phyloP scores from a whole-genome alignment of 2,888 invertebrate genomes.

The Patella pellucida region DNA sequence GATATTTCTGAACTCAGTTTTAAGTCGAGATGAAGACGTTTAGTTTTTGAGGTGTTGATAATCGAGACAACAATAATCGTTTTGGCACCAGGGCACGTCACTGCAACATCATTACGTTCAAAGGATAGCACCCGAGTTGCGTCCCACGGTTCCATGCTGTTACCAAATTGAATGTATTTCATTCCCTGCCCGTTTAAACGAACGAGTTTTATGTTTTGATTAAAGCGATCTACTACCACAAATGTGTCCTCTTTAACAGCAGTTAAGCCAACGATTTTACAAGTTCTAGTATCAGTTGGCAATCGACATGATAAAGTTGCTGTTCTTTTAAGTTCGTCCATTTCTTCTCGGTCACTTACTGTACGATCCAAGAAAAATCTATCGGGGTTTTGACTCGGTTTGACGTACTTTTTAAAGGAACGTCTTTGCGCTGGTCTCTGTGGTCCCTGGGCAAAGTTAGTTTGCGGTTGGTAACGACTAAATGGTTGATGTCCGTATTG shows the following conservation, averaged over 20 bases:
- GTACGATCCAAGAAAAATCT: too few species aligned
- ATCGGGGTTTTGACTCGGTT: too few species aligned
- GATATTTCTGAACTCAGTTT: not conserved
- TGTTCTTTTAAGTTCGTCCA: too few species aligned
- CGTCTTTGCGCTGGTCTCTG: too few species aligned
- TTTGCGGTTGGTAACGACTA: too few species aligned
- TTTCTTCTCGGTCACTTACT: too few species aligned
- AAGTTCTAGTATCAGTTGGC: not conserved
- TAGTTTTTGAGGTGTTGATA: not conserved
- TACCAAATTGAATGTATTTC: not conserved
- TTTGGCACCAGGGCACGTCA: slow-evolving; percentile 5
- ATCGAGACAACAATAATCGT: slow-evolving; percentile 6
- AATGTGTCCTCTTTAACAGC: slow-evolving; percentile 22
- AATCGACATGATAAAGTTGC: not conserved
- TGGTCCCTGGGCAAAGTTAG: too few species aligned
- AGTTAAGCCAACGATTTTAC: slow-evolving; percentile 24
- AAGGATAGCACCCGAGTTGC: slow-evolving; percentile 3
- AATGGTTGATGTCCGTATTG: too few species aligned
- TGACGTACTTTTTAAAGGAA: too few species aligned
- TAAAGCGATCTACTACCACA: slow-evolving; percentile 27
- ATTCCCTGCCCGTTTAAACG: slow-evolving; percentile 12
- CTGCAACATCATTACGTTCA: not conserved
- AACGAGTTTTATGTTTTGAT: slow-evolving; percentile 29
- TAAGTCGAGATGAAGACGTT: not conserved
- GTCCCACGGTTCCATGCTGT: slow-evolving; percentile 14